Base-by-base conservation (phyloP, 2,888 invertebrate genomes). In the Neoaliturus tenellus region DNA sequence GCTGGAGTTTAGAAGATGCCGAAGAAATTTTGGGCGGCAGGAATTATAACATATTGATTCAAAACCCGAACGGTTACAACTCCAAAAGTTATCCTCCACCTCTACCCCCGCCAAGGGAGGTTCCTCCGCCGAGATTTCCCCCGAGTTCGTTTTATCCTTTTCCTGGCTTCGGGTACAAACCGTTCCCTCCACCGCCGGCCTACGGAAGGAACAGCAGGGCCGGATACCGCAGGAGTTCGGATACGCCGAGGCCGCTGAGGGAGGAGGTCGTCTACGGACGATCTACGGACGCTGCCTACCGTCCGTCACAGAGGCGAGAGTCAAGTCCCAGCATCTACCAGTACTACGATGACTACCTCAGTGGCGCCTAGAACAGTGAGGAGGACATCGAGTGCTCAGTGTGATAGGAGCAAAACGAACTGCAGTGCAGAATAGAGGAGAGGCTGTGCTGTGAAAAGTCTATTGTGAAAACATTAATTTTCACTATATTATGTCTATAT, bases 1-100 rank as follows among this genome's bases (percentile, higher is more conserved):
- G 78, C 35, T 78, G 78, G 78, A 55, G 33, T 55, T 35, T 78
- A 5, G 33, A 55, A 55, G 78, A 78, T 31, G 78, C 78, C 23
- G 78, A 78, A 78, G 55, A 55, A 33, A 55, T 78, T 17, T 31
- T 78, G 17, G 28, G 28, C n/a, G 78, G 78, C 8, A 78, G 55
- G 31, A 78, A 78, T 35, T 78, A 78, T 23, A 78, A 78, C 55
- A 6, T 78, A 2, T 14, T 78, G 12, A 41, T n/a, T 75, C 41
- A 44, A 28, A 41, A 10, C n/a, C 75, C 75, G 35, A 33, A 78
- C 33, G 20, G 62, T 28, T 28, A 17, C 35, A 39, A 35, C 10
- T 23, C 71, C 12, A 33, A 39, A n/a, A 39, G 20, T 23, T 44
- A 25, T 6, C 78, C 51, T 12, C 75, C 17, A 8, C 25, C 31